phyloP scores from a whole-genome alignment of 2,888 invertebrate genomes.

The Pterostichus madidus region DNA sequence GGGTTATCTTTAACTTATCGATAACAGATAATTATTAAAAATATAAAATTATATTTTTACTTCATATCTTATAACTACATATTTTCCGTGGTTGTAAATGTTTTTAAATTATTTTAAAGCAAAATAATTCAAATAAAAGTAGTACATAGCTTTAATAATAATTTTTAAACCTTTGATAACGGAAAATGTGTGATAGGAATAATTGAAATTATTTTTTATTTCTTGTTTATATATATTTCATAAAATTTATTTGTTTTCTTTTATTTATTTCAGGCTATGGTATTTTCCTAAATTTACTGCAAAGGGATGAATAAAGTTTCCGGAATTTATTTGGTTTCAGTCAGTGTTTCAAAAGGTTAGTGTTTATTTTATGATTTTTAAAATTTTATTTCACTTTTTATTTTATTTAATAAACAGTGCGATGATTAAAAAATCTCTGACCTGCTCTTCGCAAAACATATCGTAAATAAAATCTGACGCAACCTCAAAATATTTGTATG shows the following conservation, averaged over 20 bases:
- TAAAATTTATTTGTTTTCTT: background rate
- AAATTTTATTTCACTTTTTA: background rate
- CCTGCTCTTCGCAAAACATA: slow-evolving; percentile 61
- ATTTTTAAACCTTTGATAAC: too few species aligned
- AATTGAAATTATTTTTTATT: background rate
- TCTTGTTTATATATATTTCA: background rate
- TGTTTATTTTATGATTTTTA: background rate
- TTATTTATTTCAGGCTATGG: background rate
- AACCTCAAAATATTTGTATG: background rate
- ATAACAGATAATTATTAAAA: too few species aligned
- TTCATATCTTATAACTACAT: too few species aligned
- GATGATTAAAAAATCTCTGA: slow-evolving; percentile 18
- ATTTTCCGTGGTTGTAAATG: too few species aligned
- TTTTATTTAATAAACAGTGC: slow-evolving; percentile 3
- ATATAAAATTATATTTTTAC: too few species aligned
- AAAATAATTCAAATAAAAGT: too few species aligned
- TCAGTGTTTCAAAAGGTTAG: background rate
- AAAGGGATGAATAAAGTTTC: too few species aligned
- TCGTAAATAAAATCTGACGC: slow-evolving; percentile 25
- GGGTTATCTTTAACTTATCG: too few species aligned
- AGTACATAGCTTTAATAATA: too few species aligned
- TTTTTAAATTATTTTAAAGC: too few species aligned
- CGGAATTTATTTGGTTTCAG: background rate
- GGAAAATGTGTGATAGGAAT: too few species aligned
- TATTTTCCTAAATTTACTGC: background rate